Conservation (phyloP, 2,797 vertebrate genomes). For the Paramormyrops hopkinsi region DNA sequence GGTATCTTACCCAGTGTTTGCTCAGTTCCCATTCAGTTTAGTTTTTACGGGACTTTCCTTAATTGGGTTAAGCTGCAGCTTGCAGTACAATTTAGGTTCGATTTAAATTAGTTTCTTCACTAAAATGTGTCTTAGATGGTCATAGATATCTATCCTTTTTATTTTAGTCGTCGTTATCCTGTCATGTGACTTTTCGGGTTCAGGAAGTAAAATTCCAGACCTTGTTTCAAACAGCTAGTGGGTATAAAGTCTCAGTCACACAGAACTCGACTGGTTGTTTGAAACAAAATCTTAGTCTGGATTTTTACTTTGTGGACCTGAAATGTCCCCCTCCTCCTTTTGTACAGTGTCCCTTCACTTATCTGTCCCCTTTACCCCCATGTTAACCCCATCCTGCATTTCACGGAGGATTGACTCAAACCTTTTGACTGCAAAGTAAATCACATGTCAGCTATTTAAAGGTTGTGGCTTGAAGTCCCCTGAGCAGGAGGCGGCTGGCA, state of each 20-base stretch:
- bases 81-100: neutral
- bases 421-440: neutral
- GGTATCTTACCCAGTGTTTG: too few relatives aligned
- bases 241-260: neutral
- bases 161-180: neutral
- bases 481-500: neutral
- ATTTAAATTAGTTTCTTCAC: neutral
- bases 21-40: too few relatives aligned
- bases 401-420: neutral
- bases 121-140: neutral
- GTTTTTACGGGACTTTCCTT: too few relatives aligned
- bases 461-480: neutral
- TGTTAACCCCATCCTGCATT: neutral
- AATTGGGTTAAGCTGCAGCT: too few relatives aligned
- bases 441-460: neutral
- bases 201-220: neutral
- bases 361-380: neutral
- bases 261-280: neutral
- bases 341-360: neutral
- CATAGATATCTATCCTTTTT: neutral
- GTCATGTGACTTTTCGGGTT: neutral
- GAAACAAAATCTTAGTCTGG: neutral
- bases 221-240: neutral
- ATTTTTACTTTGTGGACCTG: too few relatives aligned
- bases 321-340: neutral